Base-by-base conservation (phyloP, 1,140 invertebrate genomes). In the Hylaeus anthracinus region DNA sequence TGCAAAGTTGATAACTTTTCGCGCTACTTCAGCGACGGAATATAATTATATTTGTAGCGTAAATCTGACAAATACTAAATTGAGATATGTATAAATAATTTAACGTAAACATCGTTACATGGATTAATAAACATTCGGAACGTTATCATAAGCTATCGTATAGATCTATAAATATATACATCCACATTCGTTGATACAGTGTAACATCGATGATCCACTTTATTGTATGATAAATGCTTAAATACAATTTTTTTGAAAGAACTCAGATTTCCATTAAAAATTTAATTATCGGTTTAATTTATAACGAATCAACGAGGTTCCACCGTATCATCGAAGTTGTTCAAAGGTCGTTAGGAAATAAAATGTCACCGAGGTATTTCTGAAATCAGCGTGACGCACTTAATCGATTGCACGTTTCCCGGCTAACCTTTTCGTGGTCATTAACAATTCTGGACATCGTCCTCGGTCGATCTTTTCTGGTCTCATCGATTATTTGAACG, bases 321-420 rank as follows among this genome's bases (percentile, higher is more conserved):
- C 6, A 63, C 58, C 39, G 56, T 53, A 55, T 26, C 48, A 6
- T 53, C n/a, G 5, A 37, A 5, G 2, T 48, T 14, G 45, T 58
- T 41, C 15, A 26, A 79, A 79, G 61, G 37, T 51, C 26, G 72
- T 73, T 37, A 65, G 41, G 61, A 64, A 73, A 79, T 8, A 56
- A 65, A 70, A 60, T 70, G 3, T 58, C 14, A 71, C 10, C 41
- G 66, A 79, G 26, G 51, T 72, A 79, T 64, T 72, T 14, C 26
- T 37, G n/a, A 51, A n/a, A 48, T 55, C 10, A 64, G 39, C 45
- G 14, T 26, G 41, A 48, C 51, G 63, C 9, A 26, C 4, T 63
- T 2, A 39, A 73, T 79, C 51, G 5, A 79, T 79, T 79, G 77
- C 77, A 79, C 77, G n/a, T 79, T 64, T 51, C 77, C 77, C 71